Percentiles rank a stretch among this genome's conserved stretches.
phyloP scores from a whole-genome alignment of 2,888 invertebrate genomes.

The Leucophenga montana region DNA sequence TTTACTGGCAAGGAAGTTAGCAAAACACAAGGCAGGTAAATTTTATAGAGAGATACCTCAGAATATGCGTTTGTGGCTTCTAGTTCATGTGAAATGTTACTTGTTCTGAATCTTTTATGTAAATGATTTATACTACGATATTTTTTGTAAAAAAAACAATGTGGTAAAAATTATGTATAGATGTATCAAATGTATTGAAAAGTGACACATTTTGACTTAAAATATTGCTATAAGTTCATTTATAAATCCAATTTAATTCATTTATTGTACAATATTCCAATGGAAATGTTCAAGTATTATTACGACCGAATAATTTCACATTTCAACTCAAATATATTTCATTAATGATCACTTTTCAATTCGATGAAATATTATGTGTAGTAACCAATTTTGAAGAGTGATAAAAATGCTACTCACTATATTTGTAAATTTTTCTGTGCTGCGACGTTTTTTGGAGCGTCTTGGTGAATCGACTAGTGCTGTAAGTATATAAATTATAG shows the following conservation, averaged over 20 bases:
- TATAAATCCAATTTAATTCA: neutral
- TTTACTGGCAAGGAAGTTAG: too few relatives aligned
- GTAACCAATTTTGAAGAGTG: constrained; percentile 49
- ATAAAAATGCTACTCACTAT: constrained; percentile 76
- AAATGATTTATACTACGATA: neutral
- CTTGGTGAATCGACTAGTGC: constrained; percentile 73
- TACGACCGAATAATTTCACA: constrained; percentile 13
- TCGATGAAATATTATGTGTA: constrained; percentile 37
- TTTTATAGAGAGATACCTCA: constrained; percentile 55
- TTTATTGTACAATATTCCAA: constrained; percentile 8
- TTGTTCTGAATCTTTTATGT: constrained; percentile 65
- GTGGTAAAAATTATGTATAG: neutral
- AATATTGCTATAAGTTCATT: too few relatives aligned
- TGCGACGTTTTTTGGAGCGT: constrained; percentile 77
- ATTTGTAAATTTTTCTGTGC: constrained; percentile 77
- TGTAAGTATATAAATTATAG: constrained; percentile 38
- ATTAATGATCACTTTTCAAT: constrained; percentile 56
- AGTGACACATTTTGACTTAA: neutral
- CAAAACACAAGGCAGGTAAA: too few relatives aligned
- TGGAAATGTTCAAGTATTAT: constrained; percentile 27
- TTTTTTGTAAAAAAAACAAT: neutral
- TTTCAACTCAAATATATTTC: constrained; percentile 41
- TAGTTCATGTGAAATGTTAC: constrained; percentile 64
- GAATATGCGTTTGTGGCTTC: constrained; percentile 61
- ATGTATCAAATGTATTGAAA: neutral